These are phyloP conservation scores for Boloria selene DNA, from an alignment of 2,888 invertebrate species.

Conservation along the genomic window DNA sequence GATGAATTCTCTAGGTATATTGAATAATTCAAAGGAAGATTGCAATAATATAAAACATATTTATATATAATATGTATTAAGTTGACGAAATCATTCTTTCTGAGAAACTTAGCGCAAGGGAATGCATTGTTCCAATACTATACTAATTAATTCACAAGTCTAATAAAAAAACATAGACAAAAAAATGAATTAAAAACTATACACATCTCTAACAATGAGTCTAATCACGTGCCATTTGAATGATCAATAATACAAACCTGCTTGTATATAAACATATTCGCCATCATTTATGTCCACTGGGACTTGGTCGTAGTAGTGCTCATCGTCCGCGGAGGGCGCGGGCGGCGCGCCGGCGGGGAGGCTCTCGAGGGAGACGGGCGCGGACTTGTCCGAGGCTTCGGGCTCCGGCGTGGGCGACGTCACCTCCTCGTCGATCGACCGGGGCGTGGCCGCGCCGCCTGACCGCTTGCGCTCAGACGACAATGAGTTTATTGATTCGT, in stretches of 20 bases:
- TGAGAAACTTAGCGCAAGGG: no score
- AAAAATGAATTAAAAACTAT: neutral
- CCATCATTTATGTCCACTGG: constrained; percentile 86
- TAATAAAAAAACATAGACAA: no score
- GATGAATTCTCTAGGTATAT: no score
- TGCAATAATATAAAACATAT: no score
- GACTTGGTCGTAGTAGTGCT: constrained; percentile 88
- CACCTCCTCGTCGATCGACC: constrained; percentile 75
- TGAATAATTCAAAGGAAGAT: no score
- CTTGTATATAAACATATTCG: constrained; percentile 89
- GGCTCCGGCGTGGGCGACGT: constrained; percentile 68
- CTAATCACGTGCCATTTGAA: neutral
- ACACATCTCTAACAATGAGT: neutral
- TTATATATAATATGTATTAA: no score
- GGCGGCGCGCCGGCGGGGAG: constrained; percentile 61
- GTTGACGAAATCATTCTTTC: no score
- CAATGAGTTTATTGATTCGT: constrained; percentile 84
- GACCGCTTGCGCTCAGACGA: constrained; percentile 83
- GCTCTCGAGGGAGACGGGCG: constrained; percentile 71
- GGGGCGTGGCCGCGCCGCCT: constrained; percentile 77
- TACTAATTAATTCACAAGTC: no score
- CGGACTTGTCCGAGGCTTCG: constrained; percentile 69
- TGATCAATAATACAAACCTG: constrained; percentile 61
- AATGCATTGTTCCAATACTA: no score
- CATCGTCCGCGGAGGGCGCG: constrained; percentile 72